Conservation (phyloP, 2,888 invertebrate genomes). For the Linnaemya tessellans region DNA sequence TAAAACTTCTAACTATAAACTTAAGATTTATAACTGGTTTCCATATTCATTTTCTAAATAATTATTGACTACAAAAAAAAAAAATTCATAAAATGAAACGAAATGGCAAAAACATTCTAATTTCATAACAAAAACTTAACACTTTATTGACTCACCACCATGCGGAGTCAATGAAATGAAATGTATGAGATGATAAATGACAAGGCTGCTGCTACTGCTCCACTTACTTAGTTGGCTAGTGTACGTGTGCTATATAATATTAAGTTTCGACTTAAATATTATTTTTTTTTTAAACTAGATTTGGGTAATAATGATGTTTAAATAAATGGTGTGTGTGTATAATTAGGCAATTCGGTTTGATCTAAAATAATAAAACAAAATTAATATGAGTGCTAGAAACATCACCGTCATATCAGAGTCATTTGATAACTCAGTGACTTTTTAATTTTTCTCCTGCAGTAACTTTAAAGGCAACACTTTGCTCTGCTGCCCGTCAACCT, state of each 20-base stretch:
- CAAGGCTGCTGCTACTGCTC: background rate
- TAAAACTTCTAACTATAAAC: conserved; percentile 28
- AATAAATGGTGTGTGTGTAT: background rate
- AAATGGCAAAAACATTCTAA: conserved; percentile 32
- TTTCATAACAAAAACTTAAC: conserved; percentile 41
- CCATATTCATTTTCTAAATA: conserved; percentile 31
- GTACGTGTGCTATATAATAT: background rate
- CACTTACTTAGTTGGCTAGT: background rate
- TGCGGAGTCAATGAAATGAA: background rate
- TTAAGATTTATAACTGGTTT: conserved; percentile 66
- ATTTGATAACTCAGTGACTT: too few species aligned
- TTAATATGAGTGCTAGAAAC: too few species aligned
- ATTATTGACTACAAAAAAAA: conserved; percentile 28
- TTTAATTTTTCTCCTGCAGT: too few species aligned
- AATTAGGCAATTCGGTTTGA: too few species aligned
- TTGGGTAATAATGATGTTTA: background rate
- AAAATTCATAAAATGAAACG: conserved; percentile 7
- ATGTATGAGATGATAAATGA: background rate
- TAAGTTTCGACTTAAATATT: background rate
- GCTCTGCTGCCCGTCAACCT: too few species aligned
- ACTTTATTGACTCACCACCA: conserved; percentile 25
- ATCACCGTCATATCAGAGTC: too few species aligned
- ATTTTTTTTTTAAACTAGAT: background rate
- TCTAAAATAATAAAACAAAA: too few species aligned
- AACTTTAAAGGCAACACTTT: too few species aligned